These are phyloP conservation scores for Lamproptera curius DNA, from an alignment of 2,888 invertebrate species.

Conservation along the genomic window DNA sequence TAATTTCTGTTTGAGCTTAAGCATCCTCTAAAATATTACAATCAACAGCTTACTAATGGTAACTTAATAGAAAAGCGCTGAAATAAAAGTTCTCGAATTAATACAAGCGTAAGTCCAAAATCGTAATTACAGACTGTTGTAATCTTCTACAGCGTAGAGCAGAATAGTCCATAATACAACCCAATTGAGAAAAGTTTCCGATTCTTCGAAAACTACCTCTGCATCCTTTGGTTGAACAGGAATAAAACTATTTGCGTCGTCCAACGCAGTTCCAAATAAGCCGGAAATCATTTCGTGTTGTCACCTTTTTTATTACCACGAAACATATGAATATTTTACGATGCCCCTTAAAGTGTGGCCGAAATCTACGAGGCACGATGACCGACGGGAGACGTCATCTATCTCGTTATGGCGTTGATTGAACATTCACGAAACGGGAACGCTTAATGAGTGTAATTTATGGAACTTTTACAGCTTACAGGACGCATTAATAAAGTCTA, in stretches of 20 bases:
- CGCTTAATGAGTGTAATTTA: slow-evolving; percentile 57
- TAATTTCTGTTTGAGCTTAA: too few relatives aligned
- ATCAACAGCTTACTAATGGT: too few relatives aligned
- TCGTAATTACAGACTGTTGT: too few relatives aligned
- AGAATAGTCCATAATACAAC: too few relatives aligned
- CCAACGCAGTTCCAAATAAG: slow-evolving; percentile 8
- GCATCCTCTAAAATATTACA: too few relatives aligned
- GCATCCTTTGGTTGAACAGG: too few relatives aligned
- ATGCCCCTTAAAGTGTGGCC: slow-evolving; percentile 11
- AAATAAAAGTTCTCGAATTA: too few relatives aligned
- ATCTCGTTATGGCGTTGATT: slow-evolving; percentile 44
- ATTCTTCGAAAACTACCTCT: too few relatives aligned
- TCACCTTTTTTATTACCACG: slow-evolving; percentile 14
- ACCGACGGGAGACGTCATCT: slow-evolving; percentile 9
- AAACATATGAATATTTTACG: slow-evolving; percentile 17
- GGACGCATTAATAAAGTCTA: slow-evolving; percentile 5
- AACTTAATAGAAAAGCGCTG: too few relatives aligned
- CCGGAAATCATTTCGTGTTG: slow-evolving; percentile 18
- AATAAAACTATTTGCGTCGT: slow-evolving; percentile 17
- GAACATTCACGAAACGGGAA: slow-evolving; percentile 39
- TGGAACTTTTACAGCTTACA: slow-evolving; percentile 26
- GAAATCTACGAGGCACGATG: slow-evolving; percentile 6
- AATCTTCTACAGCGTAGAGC: too few relatives aligned
- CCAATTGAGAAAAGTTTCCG: too few relatives aligned
- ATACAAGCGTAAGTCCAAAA: too few relatives aligned